Evolutionary conservation across 2,113 vertebrate genomes (phyloP).

Genomic region (Oxyruncus cristatus): DNA sequence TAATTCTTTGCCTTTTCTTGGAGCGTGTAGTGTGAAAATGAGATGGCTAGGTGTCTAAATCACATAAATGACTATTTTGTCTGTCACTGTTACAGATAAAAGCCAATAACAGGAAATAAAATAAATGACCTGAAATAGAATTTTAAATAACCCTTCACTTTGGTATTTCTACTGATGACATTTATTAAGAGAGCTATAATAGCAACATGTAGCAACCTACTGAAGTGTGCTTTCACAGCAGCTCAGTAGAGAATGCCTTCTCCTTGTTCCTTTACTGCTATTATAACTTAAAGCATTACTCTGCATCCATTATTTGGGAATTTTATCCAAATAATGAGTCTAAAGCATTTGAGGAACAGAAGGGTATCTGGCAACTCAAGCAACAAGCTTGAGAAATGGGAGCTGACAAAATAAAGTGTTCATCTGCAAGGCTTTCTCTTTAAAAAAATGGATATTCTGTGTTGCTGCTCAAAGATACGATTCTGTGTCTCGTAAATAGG

Average conservation of each 20-base stretch:
- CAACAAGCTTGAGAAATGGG: background rate
- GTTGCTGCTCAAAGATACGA: background rate
- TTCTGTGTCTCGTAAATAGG: background rate
- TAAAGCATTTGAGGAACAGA: background rate
- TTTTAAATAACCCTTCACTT: background rate
- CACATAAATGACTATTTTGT: background rate
- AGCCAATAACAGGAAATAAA: background rate
- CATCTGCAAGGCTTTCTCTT: background rate
- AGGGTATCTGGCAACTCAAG: background rate
- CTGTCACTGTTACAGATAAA: background rate
- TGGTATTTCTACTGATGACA: background rate
- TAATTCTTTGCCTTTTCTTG: slow-evolving; percentile 15
- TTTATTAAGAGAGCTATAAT: background rate
- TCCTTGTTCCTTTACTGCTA: background rate
- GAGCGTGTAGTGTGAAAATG: background rate
- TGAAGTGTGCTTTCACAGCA: background rate
- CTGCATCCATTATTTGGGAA: background rate
- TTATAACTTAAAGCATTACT: background rate
- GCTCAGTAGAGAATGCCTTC: background rate
- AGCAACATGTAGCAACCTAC: background rate
- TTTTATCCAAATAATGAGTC: background rate
- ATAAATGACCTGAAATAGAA: background rate
- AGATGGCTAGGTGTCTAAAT: slow-evolving; percentile 16
- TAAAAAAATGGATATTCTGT: background rate
- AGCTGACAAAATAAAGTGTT: background rate